These are phyloP conservation scores for Geotrypetes seraphini DNA, from an alignment of 2,797 vertebrate species.

Conservation along the genomic window DNA sequence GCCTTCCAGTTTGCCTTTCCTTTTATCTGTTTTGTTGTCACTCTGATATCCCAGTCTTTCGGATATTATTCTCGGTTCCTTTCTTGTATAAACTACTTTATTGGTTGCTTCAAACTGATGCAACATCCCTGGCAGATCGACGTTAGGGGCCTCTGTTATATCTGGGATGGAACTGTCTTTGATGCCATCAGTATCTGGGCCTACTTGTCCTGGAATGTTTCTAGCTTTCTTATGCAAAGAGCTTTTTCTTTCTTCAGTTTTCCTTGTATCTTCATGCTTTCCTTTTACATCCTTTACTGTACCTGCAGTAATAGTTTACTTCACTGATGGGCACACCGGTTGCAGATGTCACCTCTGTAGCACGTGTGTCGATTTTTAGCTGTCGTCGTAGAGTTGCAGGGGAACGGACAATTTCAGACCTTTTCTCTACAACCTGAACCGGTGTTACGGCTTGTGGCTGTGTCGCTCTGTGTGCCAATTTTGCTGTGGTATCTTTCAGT, in stretches of 20 bases:
- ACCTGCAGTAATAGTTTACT: constrained; percentile 34
- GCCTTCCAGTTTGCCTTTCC: constrained; percentile 38
- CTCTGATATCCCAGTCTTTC: constrained; percentile 59
- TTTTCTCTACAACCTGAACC: constrained; percentile 57
- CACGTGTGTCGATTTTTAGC: constrained; percentile 61
- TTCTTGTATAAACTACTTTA: constrained; percentile 47
- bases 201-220: constrained; percentile 44
- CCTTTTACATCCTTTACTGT: constrained; percentile 54
- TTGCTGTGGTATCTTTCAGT: constrained; percentile 73
- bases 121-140: constrained; percentile 35
- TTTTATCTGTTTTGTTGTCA: constrained; percentile 48
- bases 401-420: constrained; percentile 69
- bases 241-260: constrained; percentile 49
- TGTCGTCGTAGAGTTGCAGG: constrained; percentile 71
- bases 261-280: constrained; percentile 59
- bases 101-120: constrained; percentile 58
- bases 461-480: constrained; percentile 51
- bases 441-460: constrained; percentile 38
- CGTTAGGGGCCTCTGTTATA: constrained; percentile 41
- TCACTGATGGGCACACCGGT: constrained; percentile 34
- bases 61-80: constrained; percentile 51
- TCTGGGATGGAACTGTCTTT: constrained; percentile 42
- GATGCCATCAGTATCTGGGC: constrained; percentile 46
- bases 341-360: constrained; percentile 28
- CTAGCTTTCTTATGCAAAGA: constrained; percentile 49